phyloP scores from a whole-genome alignment of 2,888 invertebrate genomes.

The Griposia aprilina region DNA sequence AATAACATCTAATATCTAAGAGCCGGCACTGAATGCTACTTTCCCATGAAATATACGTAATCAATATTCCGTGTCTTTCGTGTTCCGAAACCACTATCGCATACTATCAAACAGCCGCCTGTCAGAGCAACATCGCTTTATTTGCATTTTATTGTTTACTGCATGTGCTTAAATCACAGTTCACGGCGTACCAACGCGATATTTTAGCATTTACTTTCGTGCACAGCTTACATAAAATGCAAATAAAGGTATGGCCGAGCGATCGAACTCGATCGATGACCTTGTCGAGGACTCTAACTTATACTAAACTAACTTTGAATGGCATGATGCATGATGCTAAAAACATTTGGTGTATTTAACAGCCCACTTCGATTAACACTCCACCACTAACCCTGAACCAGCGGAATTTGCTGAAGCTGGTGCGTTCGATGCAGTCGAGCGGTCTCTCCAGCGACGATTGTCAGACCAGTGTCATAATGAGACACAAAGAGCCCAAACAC shows the following conservation, averaged over 20 bases:
- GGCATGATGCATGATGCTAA: constrained; percentile 89
- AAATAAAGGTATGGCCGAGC: constrained; percentile 83
- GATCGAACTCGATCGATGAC: constrained; percentile 75
- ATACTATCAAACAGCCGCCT: constrained; percentile 79
- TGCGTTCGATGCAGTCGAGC: constrained; percentile 91
- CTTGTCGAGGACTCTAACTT: constrained; percentile 75
- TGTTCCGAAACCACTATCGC: constrained; percentile 77
- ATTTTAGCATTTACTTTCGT: constrained; percentile 82
- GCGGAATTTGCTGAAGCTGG: constrained; percentile 90
- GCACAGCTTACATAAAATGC: constrained; percentile 90
- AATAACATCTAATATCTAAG: constrained; percentile 51
- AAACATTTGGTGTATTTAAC: constrained; percentile 88
- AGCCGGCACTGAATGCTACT: constrained; percentile 55
- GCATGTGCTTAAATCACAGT: constrained; percentile 89
- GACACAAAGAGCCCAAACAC: constrained; percentile 87
- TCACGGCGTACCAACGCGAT: constrained; percentile 81
- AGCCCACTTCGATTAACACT: constrained; percentile 88
- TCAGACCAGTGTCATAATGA: constrained; percentile 89
- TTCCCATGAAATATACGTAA: constrained; percentile 67
- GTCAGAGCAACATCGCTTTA: constrained; percentile 85
- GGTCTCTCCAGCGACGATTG: constrained; percentile 89
- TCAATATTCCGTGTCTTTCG: constrained; percentile 74
- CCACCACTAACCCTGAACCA: constrained; percentile 91
- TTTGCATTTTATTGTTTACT: constrained; percentile 90
- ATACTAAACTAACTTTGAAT: constrained; percentile 77